Base-by-base conservation (phyloP, 2,797 vertebrate species). In the Lemur catta region DNA sequence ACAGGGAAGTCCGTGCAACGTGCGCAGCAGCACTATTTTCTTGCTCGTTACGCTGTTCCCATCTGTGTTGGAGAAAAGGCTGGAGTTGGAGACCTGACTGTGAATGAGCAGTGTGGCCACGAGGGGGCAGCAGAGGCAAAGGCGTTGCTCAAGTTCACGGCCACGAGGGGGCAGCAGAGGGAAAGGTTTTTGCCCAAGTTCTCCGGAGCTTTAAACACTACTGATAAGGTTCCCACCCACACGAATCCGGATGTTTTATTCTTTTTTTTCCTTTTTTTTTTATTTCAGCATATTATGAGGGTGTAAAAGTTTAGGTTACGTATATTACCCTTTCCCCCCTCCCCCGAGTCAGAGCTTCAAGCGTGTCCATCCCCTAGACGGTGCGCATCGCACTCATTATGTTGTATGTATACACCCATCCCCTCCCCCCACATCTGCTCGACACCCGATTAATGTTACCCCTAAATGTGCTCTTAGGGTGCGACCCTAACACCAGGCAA, bases 131-230 rank as follows among this genome's bases (percentile, higher is more conserved):
- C 57, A 85, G 82, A 84, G 78, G 75, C 43, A 35, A 86, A 43
- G 26, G 10, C n/a, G n/a, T n/a, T n/a, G 7, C 55, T 22, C 55
- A 24, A 9, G 20, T 57, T 57, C 52, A 38, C 33, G 59, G 26
- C 78, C 97, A 95, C 89, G 55, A 84, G 92, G 46, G 4, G 72
- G 72, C 71, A 94, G 84, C 55, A 84, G 76, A 84, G 76, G 74
- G 41, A 85, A 80, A 48, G 4, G 6, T 38, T 43, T 41, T 43
- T n/a, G 33, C 57, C 57, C 24, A 26, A 59, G 4, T 59, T 59
- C 55, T 18, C n/a, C 4, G 9, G n/a, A 38, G 55, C 28, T 79
- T 79, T 11, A 76, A 75, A 79, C 13, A 28, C n/a, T 50, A 24
- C 18, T 20, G 87, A 69, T 0, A 2, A 72, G n/a, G 35, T 71